Evolutionary conservation across 2,113 vertebrate genomes (phyloP).

Genomic region (Lampris megalopsis): DNA sequence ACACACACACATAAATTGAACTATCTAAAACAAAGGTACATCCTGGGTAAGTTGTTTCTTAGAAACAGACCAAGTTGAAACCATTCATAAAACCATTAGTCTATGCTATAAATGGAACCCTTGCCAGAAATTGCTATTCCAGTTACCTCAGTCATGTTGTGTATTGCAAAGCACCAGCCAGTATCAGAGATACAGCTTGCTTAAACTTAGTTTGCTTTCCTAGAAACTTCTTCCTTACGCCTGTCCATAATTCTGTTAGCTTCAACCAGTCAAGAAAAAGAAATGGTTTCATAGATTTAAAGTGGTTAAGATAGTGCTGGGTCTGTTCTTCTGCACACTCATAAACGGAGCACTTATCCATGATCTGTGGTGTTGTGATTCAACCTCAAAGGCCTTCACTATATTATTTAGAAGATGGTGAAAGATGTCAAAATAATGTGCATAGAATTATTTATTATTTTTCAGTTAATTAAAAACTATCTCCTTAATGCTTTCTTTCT

Average conservation of each 20-base stretch:
- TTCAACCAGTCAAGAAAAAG: slow-evolving; percentile 8
- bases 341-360: slow-evolving; percentile 18
- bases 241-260: slow-evolving; percentile 6
- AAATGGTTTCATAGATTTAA: not conserved
- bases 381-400: slow-evolving; percentile 3
- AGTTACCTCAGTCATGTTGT: slow-evolving; percentile 8
- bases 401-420: slow-evolving; percentile 17
- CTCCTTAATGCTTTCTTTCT: slow-evolving; percentile 14
- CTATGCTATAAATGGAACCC: slow-evolving; percentile 10
- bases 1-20: slow-evolving; percentile 15
- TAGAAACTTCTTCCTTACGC: not conserved
- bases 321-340: not conserved
- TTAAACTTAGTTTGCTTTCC: slow-evolving; percentile 1
- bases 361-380: slow-evolving; percentile 1
- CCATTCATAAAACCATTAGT: slow-evolving; percentile 10
- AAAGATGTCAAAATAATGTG: not conserved
- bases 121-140: slow-evolving; percentile 23
- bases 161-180: slow-evolving; percentile 11
- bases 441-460: not conserved
- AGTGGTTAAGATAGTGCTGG: not conserved
- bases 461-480: slow-evolving; percentile 3
- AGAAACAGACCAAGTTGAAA: slow-evolving; percentile 21
- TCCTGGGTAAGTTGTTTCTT: slow-evolving; percentile 27
- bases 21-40: slow-evolving; percentile 29
- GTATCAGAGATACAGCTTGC: slow-evolving; percentile 6